Evolutionary conservation across 1,140 invertebrate genomes (phyloP), one percentile per base, ranked within the genome.

Genomic region (Mercenaria mercenaria): DNA sequence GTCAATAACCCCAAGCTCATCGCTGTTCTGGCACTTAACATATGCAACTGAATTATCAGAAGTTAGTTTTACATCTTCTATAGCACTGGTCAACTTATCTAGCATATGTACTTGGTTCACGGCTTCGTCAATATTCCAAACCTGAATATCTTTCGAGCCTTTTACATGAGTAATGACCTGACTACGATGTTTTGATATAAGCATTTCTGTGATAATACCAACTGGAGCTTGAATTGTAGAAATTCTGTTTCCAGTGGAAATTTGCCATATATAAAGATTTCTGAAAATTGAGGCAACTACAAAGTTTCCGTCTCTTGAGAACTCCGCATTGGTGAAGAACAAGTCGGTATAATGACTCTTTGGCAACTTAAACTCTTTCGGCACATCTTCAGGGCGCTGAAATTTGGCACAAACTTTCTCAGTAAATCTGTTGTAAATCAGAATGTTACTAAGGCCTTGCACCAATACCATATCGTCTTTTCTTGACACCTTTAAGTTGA

Each of bases 1-100:
- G 80, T 95, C 94, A 56, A 96, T 93, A 32, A 96, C 93, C 0
- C 95, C 95, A 1, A 96, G 90, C 84, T 95, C 95, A 76, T 96
- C 95, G 87, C 95, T 95, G 50, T 92, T 56, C 4, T 89, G 72
- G 84, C 95, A 95, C 41, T 81, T 88, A 29, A 94, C 93, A 84
- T 93, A 95, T 2, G 92, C 93, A 20, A 93, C 84, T 0, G 76
- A 81, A 81, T 92, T 92, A 88, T 94, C 91, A 0, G 32, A 47
- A 0, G 95, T 94, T 18, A 94, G 76, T 37, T 92, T 90, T 23
- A 95, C 90, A 37, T 94, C 91, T 26, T 84, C 61, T 43, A 95
- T 90, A 32, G 92, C 52, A 41, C 89, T 91, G 0, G 95, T 94
- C 10, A 96, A 88, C 34, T 92, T 93, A 89, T 96, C 95, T 18